Conservation (phyloP, 2,797 vertebrate genomes). For the Intellagama lesueurii region DNA sequence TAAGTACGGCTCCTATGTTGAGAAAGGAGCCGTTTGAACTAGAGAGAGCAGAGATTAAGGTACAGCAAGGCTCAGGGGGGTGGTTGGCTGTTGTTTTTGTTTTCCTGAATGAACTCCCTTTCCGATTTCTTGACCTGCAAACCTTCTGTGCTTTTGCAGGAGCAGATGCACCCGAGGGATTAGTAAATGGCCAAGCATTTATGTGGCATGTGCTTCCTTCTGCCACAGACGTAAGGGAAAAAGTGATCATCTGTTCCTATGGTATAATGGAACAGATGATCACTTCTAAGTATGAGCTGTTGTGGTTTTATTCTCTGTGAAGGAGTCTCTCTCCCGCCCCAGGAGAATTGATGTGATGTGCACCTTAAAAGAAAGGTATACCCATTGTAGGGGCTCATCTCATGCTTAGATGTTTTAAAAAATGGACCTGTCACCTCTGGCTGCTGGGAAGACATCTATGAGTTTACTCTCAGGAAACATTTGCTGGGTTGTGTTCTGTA, state of each 20-base stretch:
- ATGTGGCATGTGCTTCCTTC: rapidly evolving
- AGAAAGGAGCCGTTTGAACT: background rate
- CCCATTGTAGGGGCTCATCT: background rate
- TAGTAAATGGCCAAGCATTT: background rate
- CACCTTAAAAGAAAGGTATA: background rate
- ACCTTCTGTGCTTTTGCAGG: background rate
- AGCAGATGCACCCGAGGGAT: background rate
- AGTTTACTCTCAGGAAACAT: background rate
- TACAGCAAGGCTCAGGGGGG: background rate
- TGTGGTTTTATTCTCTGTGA: background rate
- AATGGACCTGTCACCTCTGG: background rate
- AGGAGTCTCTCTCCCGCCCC: background rate
- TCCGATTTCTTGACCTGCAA: background rate
- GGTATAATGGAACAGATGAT: background rate
- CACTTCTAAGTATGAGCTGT: background rate
- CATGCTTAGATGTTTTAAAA: background rate
- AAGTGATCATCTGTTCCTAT: background rate
- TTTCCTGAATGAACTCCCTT: background rate
- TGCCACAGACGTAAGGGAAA: background rate
- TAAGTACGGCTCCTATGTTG: background rate
- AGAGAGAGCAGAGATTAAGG: background rate
- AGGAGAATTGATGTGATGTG: background rate
- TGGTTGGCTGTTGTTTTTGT: background rate
- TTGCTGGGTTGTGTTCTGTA: background rate
- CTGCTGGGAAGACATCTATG: background rate